A percentile compares a stretch with the other conserved stretches of the same genome.
Conservation (phyloP, 2,888 invertebrate genomes). For the Alcis repandata region DNA sequence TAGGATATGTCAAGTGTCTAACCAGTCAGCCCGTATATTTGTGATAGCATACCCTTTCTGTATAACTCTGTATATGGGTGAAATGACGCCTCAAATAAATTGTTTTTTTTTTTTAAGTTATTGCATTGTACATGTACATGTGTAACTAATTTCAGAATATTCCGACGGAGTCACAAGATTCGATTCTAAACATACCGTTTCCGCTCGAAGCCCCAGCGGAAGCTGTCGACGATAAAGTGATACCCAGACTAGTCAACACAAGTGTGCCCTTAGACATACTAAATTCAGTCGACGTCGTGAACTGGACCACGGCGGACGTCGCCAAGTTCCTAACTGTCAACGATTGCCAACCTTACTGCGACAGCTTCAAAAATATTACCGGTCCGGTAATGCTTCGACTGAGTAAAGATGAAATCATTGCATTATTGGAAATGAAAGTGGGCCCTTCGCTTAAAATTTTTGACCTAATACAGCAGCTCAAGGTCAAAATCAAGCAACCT, state of each 20-base stretch:
- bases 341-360: slow-evolving; percentile 92
- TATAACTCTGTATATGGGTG: no score
- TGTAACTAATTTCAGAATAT: slow-evolving; percentile 51
- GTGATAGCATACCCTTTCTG: no score
- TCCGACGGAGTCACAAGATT: slow-evolving; percentile 66
- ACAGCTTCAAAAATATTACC: slow-evolving; percentile 90
- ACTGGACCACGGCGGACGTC: slow-evolving; percentile 94
- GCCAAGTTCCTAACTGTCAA: slow-evolving; percentile 96
- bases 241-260: slow-evolving; percentile 88
- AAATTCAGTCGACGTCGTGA: slow-evolving; percentile 81
- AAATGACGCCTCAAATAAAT: no score
- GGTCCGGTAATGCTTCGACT: slow-evolving; percentile 93
- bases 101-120: no score
- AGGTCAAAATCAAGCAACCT: slow-evolving; percentile 93
- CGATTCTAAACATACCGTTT: slow-evolving; percentile 59
- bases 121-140: neutral
- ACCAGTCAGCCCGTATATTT: no score
- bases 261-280: slow-evolving; percentile 80
- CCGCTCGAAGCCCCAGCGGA: slow-evolving; percentile 53
- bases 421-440: slow-evolving; percentile 96
- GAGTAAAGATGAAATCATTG: slow-evolving; percentile 96
- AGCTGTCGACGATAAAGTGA: slow-evolving; percentile 83
- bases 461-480: slow-evolving; percentile 96
- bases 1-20: no score
- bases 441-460: slow-evolving; percentile 97